phyloP scores from a whole-genome alignment of 2,113 vertebrate genomes.

The Alces alces region DNA sequence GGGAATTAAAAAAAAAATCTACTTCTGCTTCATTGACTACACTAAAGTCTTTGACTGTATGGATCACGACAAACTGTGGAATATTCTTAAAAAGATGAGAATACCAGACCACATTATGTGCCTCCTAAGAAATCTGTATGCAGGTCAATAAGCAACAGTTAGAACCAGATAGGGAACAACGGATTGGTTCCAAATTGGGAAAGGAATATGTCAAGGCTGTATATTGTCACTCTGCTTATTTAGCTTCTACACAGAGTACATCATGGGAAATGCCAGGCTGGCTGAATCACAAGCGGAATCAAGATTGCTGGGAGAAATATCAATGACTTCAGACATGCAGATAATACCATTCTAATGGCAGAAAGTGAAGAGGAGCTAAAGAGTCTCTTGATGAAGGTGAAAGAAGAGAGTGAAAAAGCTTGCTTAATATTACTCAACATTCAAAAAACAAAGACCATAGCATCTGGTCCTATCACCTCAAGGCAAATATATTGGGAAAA shows the following conservation, averaged over 20 bases:
- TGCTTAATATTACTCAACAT: neutral
- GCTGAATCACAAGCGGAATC: neutral
- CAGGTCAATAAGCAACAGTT: neutral
- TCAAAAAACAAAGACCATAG: neutral
- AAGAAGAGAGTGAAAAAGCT: neutral
- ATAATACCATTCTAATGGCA: neutral
- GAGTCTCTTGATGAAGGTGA: neutral
- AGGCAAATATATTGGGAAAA: neutral
- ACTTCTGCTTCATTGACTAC: neutral
- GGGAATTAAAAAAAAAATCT: neutral
- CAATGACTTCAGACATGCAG: neutral
- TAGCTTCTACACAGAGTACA: neutral
- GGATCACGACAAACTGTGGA: neutral
- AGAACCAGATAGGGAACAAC: neutral
- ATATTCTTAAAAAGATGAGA: neutral
- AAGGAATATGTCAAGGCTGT: neutral
- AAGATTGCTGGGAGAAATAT: neutral
- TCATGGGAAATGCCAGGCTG: neutral
- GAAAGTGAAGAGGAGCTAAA: neutral
- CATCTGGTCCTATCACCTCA: neutral
- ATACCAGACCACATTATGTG: neutral
- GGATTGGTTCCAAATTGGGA: neutral
- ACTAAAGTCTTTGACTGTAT: neutral
- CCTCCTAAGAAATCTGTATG: neutral
- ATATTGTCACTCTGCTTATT: neutral